phyloP scores from a whole-genome alignment of 2,797 vertebrate genomes.

The Hemitrygon akajei region DNA sequence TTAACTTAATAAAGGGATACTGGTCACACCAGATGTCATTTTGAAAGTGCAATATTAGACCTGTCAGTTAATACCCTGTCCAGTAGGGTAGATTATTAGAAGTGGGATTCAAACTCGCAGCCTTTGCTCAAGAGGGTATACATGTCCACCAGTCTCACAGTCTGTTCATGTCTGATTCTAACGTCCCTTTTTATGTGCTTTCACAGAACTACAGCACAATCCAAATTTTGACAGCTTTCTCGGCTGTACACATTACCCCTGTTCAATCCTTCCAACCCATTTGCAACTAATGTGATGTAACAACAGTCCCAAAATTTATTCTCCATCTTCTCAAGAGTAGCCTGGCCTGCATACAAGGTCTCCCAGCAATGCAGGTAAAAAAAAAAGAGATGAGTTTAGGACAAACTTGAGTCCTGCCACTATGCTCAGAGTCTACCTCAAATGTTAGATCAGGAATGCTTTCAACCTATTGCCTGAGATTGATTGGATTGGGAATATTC shows the following conservation, averaged over 20 bases:
- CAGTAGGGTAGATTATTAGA: not conserved
- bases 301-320: not conserved
- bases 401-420: not conserved
- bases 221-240: not conserved
- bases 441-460: not conserved
- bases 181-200: not conserved
- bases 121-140: not conserved
- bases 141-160: not conserved
- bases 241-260: not conserved
- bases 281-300: not conserved
- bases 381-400: not conserved
- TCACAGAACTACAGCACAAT: not conserved
- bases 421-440: not conserved
- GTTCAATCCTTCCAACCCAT: not conserved
- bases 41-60: not conserved
- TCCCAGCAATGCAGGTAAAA: not conserved
- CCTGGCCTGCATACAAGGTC: not conserved
- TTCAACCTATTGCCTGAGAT: no score
- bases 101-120: not conserved
- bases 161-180: not conserved
- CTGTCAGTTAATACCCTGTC: not conserved
- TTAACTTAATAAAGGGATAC: not conserved
- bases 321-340: not conserved
- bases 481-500: no score
- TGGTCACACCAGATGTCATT: not conserved